Conservation (phyloP, 2,113 vertebrate species). For the Pituophis catenifer region DNA sequence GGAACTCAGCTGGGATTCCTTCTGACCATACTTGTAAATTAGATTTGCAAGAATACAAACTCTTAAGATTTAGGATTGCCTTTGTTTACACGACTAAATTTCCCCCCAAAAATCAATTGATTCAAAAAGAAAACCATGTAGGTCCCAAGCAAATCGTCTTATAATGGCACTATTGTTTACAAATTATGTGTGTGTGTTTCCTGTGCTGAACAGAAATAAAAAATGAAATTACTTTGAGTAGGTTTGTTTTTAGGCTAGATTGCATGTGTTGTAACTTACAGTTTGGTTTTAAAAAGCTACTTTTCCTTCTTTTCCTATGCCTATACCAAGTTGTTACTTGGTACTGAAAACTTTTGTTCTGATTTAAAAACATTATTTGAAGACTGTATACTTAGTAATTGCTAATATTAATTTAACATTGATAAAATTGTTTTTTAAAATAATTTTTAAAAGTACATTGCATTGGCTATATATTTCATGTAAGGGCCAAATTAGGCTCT, state of each 20-base stretch:
- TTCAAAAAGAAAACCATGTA: slow-evolving; percentile 38
- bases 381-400: neutral
- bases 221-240: slow-evolving; percentile 3
- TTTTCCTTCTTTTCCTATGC: neutral
- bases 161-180: slow-evolving; percentile 32
- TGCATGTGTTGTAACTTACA: neutral
- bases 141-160: slow-evolving; percentile 39
- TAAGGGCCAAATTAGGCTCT: neutral
- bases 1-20: neutral
- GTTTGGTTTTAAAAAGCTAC: neutral
- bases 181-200: slow-evolving; percentile 39
- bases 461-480: neutral
- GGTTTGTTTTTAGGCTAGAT: slow-evolving; percentile 35
- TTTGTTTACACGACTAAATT: neutral
- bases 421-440: neutral
- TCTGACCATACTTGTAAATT: neutral
- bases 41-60: neutral
- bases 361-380: neutral
- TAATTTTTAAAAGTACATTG: neutral
- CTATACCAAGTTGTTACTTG: neutral
- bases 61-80: neutral
- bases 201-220: slow-evolving; percentile 25
- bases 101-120: slow-evolving; percentile 45
- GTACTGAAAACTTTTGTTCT: neutral
- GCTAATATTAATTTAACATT: neutral